Conservation (phyloP, 2,888 invertebrate species). For the Luffia ferchaultella region DNA sequence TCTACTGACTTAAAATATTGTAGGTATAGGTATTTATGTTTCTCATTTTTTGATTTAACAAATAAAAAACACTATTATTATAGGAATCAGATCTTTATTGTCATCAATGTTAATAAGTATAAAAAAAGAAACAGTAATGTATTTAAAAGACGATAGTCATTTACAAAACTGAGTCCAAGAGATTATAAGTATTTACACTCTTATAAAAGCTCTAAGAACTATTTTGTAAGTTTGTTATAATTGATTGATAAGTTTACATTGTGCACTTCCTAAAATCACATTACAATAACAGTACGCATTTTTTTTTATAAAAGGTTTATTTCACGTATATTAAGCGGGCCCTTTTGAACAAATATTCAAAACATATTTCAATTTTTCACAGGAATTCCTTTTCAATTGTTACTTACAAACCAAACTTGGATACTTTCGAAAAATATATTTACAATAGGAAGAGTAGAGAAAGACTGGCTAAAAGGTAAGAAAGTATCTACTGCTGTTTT, state of each 20-base stretch:
- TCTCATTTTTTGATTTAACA: too few relatives aligned
- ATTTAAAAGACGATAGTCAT: constrained; percentile 15
- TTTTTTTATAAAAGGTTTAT: constrained; percentile 33
- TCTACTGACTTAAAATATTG: too few relatives aligned
- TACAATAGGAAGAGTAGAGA: too few relatives aligned
- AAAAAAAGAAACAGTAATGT: constrained; percentile 40
- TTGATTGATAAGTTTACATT: not conserved
- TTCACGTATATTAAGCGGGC: too few relatives aligned
- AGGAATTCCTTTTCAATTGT: too few relatives aligned
- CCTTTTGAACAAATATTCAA: too few relatives aligned
- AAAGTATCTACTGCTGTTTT: too few relatives aligned
- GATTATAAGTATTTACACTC: not conserved
- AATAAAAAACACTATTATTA: not conserved
- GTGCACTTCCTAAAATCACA: not conserved
- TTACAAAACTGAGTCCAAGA: not conserved
- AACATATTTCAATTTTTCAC: too few relatives aligned
- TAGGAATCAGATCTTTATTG: constrained; percentile 48
- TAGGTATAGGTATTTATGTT: too few relatives aligned
- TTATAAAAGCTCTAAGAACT: not conserved
- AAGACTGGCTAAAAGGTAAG: too few relatives aligned
- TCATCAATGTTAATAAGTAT: constrained; percentile 41
- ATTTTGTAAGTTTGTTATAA: not conserved
- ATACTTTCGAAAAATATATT: too few relatives aligned
- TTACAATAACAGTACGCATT: constrained; percentile 19
- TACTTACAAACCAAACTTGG: too few relatives aligned